Percentiles rank a stretch among this genome's conserved stretches.
Evolutionary conservation across 2,888 invertebrate genomes (phyloP).

Genomic region (Mythimna pallens): DNA sequence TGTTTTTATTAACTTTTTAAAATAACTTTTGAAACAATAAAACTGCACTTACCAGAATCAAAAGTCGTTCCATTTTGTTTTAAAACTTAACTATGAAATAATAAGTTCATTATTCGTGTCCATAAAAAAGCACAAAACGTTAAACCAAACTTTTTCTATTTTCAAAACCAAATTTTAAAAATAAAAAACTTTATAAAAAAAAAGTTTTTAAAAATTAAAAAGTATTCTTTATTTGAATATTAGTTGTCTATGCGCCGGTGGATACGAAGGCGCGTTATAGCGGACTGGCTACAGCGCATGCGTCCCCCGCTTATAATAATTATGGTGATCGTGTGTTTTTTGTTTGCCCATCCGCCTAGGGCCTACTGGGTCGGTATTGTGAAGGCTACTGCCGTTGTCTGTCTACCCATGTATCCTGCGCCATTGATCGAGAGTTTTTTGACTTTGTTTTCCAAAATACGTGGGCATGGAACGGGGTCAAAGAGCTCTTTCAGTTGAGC

Average conservation of each 20-base stretch:
- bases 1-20: constrained; percentile 2
- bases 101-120: constrained; percentile 76
- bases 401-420: constrained; percentile 46
- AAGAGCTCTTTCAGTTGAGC: constrained; percentile 1
- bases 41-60: constrained; percentile 72
- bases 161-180: constrained; percentile 26
- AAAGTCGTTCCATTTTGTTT: constrained; percentile 71
- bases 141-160: constrained; percentile 69
- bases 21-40: constrained; percentile 18
- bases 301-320: constrained; percentile 87
- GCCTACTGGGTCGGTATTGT: constrained; percentile 65
- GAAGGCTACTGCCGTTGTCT: constrained; percentile 74
- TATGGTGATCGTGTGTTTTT: constrained; percentile 84
- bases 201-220: constrained; percentile 12
- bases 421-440: constrained; percentile 60
- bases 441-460: constrained; percentile 51
- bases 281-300: constrained; percentile 79
- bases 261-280: constrained; percentile 74
- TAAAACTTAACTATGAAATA: constrained; percentile 60
- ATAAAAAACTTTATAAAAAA: constrained; percentile 61
- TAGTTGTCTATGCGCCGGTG: constrained; percentile 54
- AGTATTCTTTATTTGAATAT: constrained; percentile 15
- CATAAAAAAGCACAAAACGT: constrained; percentile 71
- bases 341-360: constrained; percentile 80
- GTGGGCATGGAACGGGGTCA: constrained; percentile 30